These are phyloP conservation scores for Apodemia duryi DNA, from an alignment of 2,888 invertebrate species.

Conservation along the genomic window DNA sequence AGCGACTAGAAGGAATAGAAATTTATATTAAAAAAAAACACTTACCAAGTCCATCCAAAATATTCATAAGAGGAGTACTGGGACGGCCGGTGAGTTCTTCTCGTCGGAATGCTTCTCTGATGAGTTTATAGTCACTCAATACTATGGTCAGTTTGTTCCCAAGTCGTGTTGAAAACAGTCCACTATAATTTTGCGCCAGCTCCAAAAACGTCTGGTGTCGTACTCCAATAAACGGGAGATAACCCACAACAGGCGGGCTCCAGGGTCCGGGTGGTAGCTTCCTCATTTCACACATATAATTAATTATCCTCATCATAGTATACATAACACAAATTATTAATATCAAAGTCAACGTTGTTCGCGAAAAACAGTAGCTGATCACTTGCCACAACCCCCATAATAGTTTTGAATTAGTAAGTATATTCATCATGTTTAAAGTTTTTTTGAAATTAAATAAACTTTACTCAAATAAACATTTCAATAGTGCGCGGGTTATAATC, in stretches of 20 bases:
- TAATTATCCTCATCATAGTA: slow-evolving; percentile 66
- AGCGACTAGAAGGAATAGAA: neutral
- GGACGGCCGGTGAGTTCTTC: slow-evolving; percentile 95
- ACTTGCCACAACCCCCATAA: slow-evolving; percentile 75
- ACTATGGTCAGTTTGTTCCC: slow-evolving; percentile 92
- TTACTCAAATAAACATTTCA: slow-evolving; percentile 51
- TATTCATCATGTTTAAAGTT: slow-evolving; percentile 51
- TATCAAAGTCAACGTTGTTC: slow-evolving; percentile 64
- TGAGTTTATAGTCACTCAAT: slow-evolving; percentile 90
- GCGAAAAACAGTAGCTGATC: slow-evolving; percentile 62
- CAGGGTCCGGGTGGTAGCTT: slow-evolving; percentile 92
- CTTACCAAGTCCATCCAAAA: slow-evolving; percentile 94
- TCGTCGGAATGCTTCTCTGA: slow-evolving; percentile 90
- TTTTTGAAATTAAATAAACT: slow-evolving; percentile 38
- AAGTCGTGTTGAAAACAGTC: slow-evolving; percentile 88
- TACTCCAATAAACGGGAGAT: slow-evolving; percentile 88
- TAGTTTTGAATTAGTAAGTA: slow-evolving; percentile 69
- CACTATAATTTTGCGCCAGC: slow-evolving; percentile 88
- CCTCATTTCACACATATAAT: slow-evolving; percentile 61
- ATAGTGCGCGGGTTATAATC: slow-evolving; percentile 60
- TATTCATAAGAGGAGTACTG: slow-evolving; percentile 90
- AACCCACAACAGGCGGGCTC: slow-evolving; percentile 92
- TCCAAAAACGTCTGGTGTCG: slow-evolving; percentile 89
- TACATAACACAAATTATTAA: slow-evolving; percentile 68
- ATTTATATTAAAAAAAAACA: slow-evolving; percentile 7